These are phyloP conservation scores for Sminthurides aquaticus DNA, from an alignment of 2,888 invertebrate genomes.

Conservation along the genomic window DNA sequence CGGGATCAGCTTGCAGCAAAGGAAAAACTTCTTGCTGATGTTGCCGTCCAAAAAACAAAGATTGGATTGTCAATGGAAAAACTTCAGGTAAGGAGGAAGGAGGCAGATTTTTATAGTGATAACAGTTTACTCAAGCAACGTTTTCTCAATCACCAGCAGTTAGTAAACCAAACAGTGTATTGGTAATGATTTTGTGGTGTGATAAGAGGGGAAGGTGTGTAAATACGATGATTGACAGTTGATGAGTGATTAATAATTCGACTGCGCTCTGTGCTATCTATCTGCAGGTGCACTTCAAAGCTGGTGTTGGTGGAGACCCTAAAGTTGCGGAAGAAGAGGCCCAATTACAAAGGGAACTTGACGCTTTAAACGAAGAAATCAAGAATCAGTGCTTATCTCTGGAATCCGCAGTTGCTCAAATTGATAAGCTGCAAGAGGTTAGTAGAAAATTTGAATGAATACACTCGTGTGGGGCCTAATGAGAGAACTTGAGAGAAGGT, in stretches of 20 bases:
- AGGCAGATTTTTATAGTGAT: too few species aligned
- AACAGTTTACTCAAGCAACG: too few species aligned
- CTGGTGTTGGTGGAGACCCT: constrained; percentile 71
- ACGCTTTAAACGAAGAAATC: constrained; percentile 57
- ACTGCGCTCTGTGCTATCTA: background rate
- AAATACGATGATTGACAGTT: too few species aligned
- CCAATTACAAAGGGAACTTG: constrained; percentile 62
- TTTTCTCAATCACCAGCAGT: too few species aligned
- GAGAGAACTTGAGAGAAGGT: too few species aligned
- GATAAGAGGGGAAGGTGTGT: too few species aligned
- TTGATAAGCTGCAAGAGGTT: constrained; percentile 75
- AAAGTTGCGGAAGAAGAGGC: constrained; percentile 65
- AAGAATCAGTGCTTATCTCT: constrained; percentile 60
- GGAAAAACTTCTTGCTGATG: constrained; percentile 68
- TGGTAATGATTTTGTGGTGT: too few species aligned
- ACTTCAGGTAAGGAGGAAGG: constrained; percentile 60
- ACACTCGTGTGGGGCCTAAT: background rate
- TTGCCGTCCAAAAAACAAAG: constrained; percentile 82
- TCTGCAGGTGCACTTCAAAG: constrained; percentile 71
- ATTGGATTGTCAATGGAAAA: constrained; percentile 82
- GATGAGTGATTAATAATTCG: too few species aligned
- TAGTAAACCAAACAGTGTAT: too few species aligned
- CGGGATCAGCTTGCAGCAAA: constrained; percentile 76
- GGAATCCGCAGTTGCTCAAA: constrained; percentile 69
- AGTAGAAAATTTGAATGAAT: constrained; percentile 5